phyloP scores from a whole-genome alignment of 2,888 invertebrate genomes.

The Drosophila stalkeri region DNA sequence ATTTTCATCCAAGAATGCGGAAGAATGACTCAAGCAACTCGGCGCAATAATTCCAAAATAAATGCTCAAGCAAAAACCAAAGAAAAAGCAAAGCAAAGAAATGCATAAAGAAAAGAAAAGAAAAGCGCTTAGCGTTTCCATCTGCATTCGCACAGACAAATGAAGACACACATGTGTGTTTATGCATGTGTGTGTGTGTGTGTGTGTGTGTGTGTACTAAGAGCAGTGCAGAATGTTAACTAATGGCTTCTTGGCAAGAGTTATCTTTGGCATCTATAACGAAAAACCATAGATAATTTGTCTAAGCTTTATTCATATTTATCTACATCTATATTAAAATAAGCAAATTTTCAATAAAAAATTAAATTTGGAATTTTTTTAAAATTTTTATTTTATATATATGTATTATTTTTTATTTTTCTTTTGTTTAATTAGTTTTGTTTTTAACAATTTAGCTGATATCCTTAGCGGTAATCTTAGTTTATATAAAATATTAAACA shows the following conservation, averaged over 20 bases:
- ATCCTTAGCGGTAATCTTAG: too few species aligned
- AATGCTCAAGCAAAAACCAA: constrained; percentile 68
- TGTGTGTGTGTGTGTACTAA: constrained; percentile 5
- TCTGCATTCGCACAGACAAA: constrained; percentile 44
- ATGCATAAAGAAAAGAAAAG: constrained; percentile 33
- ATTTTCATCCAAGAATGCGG: constrained; percentile 82
- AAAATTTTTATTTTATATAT: too few species aligned
- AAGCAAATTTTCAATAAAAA: too few species aligned
- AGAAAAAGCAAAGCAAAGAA: constrained; percentile 6
- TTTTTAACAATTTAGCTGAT: too few species aligned
- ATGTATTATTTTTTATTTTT: too few species aligned
- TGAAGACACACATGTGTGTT: constrained; percentile 11
- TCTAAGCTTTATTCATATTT: too few species aligned
- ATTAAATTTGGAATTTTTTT: too few species aligned
- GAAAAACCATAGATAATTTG: neutral
- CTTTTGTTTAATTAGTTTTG: too few species aligned
- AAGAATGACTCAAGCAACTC: constrained; percentile 81
- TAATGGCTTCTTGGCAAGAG: constrained; percentile 26
- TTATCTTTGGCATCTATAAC: neutral
- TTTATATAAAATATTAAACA: too few species aligned
- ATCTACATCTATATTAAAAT: too few species aligned
- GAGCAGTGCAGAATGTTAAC: constrained; percentile 9
- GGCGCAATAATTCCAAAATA: constrained; percentile 82
- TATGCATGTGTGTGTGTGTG: constrained; percentile 27
- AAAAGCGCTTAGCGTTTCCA: constrained; percentile 71